Evolutionary conservation across 2,797 vertebrate genomes (phyloP), one percentile per base, ranked within the genome.

Genomic region (Channa striata): DNA sequence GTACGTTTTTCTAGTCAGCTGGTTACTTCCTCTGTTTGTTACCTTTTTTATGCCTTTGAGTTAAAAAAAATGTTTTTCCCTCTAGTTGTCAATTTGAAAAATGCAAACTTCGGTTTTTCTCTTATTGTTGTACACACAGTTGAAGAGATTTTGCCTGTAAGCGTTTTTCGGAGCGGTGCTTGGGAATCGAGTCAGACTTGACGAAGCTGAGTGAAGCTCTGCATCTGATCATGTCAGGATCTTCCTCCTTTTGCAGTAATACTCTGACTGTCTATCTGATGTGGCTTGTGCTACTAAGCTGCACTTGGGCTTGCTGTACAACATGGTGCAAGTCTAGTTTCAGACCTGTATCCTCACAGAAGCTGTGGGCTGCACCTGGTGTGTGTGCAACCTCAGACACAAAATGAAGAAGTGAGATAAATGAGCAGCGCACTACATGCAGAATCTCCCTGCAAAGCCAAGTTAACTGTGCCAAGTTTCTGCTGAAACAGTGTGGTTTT

Each of bases 371-470:
- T 86, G 86, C 85, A 87, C 78, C 86, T 86, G 86, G 34, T 54
- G 54, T 58, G 62, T 78, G 72, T 82, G 63, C 50, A 67, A 64
- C 64, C 69, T 82, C 62, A 58, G 51, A 36, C 5, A 10, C 71
- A 42, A 80, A 86, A 87, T 79, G 76, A 86, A 87, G 88, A 90
- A 86, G 81, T 84, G 83, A 90, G 82, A 87, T 23, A 58, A 66
- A 62, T 1, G 48, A 63, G 50, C 59, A 74, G 54, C 19, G 6
- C 48, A 65, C 43, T 14, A 60, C 44, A 25, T 17, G 23, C 46
- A 63, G 63, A 72, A 69, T 57, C 49, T 63, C 65, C 48, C 52
- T 69, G 62, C 69, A 81, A 11, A 70, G 60, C 17, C 2, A 9
- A 57, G 10, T 42, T 74, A 75, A 85, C 65, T 52, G 58, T 85